phyloP scores from a whole-genome alignment of 2,113 vertebrate genomes.

The Beaufortia kweichowensis region DNA sequence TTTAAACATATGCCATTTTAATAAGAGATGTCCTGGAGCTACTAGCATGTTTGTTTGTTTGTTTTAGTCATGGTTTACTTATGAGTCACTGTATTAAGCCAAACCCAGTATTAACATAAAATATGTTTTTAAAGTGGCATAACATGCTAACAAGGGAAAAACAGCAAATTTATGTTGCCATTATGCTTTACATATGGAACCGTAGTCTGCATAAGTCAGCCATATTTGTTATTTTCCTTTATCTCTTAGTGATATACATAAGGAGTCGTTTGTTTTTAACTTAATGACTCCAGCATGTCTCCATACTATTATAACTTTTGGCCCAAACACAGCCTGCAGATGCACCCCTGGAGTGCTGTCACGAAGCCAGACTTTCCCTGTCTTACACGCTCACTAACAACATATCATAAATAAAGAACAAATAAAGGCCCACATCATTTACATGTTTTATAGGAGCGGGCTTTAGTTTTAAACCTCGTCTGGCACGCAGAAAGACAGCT shows the following conservation, averaged over 20 bases:
- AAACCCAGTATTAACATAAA: constrained; percentile 10
- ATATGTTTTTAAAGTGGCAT: constrained; percentile 11
- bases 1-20: too few relatives aligned
- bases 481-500: neutral
- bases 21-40: too few relatives aligned
- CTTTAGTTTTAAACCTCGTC: constrained; percentile 10
- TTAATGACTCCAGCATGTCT: constrained; percentile 56
- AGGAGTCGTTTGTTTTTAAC: constrained; percentile 44
- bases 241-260: constrained; percentile 40
- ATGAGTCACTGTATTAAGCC: neutral
- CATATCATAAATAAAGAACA: constrained; percentile 43
- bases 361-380: constrained; percentile 18
- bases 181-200: neutral
- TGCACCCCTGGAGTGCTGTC: neutral
- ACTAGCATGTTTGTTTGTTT: too few relatives aligned
- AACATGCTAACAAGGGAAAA: neutral
- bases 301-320: constrained; percentile 44
- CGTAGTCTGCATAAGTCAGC: neutral
- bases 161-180: neutral
- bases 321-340: constrained; percentile 10
- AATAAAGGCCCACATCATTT: constrained; percentile 39
- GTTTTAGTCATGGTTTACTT: too few relatives aligned
- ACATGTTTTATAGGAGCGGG: constrained; percentile 30
- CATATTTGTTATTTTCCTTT: constrained; percentile 6
- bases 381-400: constrained; percentile 37